Conservation (phyloP, 2,113 vertebrate species). For the Syngnathus floridae region DNA sequence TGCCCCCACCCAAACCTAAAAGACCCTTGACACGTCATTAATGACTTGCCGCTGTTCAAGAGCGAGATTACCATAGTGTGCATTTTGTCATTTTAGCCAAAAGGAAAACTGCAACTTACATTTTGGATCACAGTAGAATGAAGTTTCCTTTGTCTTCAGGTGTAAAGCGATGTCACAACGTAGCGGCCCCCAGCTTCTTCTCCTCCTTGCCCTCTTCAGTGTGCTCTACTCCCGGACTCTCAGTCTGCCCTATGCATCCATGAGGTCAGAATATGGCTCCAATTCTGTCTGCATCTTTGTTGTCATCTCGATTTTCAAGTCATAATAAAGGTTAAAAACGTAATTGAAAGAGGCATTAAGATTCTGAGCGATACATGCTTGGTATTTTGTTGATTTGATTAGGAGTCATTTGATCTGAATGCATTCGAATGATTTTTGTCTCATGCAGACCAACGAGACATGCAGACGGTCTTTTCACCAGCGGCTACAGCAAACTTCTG, state of each 20-base stretch:
- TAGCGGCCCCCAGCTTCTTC: constrained; percentile 76
- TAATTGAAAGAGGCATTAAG: too few species aligned
- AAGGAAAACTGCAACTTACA: not conserved
- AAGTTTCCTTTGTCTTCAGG: constrained; percentile 38
- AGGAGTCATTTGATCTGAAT: not conserved
- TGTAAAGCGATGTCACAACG: constrained; percentile 79
- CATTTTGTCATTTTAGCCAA: not conserved
- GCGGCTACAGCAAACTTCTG: constrained; percentile 88
- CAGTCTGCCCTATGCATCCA: constrained; percentile 75
- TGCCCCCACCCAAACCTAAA: too few species aligned
- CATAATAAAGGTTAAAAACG: not conserved
- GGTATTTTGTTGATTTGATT: not conserved
- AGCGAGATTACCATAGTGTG: not conserved
- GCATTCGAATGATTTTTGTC: not conserved
- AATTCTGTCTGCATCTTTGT: not conserved
- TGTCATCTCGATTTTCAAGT: not conserved
- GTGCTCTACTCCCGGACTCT: constrained; percentile 75
- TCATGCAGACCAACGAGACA: constrained; percentile 79
- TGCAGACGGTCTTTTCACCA: constrained; percentile 91
- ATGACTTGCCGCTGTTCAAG: not conserved
- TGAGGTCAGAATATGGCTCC: constrained; percentile 70
- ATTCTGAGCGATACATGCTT: too few species aligned
- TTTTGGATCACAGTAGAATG: not conserved
- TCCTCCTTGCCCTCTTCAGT: constrained; percentile 76
- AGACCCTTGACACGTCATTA: not conserved